Conservation (phyloP, 2,888 invertebrate genomes). For the Cataglyphis albicans region DNA sequence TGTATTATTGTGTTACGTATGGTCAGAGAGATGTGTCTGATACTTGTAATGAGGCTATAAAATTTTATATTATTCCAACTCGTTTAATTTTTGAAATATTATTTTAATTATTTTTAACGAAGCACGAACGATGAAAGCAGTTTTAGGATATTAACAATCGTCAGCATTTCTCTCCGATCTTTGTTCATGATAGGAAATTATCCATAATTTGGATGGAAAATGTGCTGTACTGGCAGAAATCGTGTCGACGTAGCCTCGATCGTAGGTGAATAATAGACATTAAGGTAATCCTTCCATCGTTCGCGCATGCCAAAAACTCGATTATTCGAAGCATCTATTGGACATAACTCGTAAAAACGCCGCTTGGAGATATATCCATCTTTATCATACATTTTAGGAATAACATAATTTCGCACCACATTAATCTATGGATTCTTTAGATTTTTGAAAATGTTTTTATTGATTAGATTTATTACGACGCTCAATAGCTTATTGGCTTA, state of each 20-base stretch:
- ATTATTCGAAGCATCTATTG: constrained; percentile 63
- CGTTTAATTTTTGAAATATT: neutral
- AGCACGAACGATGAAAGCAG: neutral
- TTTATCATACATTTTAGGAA: constrained; percentile 39
- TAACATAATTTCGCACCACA: constrained; percentile 19
- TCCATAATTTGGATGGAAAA: constrained; percentile 41
- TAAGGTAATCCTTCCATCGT: constrained; percentile 43
- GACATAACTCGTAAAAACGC: constrained; percentile 27
- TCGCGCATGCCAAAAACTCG: constrained; percentile 31
- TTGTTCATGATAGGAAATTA: neutral
- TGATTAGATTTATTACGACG: constrained; percentile 1
- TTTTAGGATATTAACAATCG: constrained; percentile 13
- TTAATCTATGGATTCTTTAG: constrained; percentile 27
- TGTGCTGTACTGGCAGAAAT: constrained; percentile 57
- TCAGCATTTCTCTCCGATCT: constrained; percentile 1
- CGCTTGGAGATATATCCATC: constrained; percentile 17
- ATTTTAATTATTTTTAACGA: neutral
- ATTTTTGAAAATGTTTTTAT: constrained; percentile 12
- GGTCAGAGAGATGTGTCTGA: neutral
- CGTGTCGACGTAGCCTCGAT: constrained; percentile 35
- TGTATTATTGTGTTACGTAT: neutral
- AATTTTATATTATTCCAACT: neutral
- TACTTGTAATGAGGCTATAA: neutral
- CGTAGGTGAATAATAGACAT: constrained; percentile 63
- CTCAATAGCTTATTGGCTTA: constrained; percentile 4